phyloP scores from a whole-genome alignment of 2,113 vertebrate species.

The Opisthocomus hoazin region DNA sequence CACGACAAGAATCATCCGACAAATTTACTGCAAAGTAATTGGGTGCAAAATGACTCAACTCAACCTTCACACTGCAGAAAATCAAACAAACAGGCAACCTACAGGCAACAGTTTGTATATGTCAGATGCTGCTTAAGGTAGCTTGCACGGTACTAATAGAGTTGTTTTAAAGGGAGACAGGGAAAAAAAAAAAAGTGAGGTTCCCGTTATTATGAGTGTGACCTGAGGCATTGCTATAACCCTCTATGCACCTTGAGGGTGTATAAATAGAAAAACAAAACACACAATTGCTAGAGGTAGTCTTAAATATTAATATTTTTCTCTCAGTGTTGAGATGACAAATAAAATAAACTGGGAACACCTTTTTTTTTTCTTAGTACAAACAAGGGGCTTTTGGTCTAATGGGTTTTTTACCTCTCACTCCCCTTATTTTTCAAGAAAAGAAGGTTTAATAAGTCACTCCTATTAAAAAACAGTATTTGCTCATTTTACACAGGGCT shows the following conservation, averaged over 20 bases:
- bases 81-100: slow-evolving; percentile 75
- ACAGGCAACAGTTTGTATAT: slow-evolving; percentile 74
- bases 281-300: slow-evolving; percentile 1
- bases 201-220: not conserved
- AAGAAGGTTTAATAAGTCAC: not conserved
- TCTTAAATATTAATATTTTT: slow-evolving; percentile 68
- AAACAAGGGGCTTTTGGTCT: slow-evolving; percentile 11
- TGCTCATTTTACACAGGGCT: not conserved
- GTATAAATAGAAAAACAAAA: slow-evolving; percentile 31
- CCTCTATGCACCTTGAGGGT: slow-evolving; percentile 4
- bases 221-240: slow-evolving; percentile 36
- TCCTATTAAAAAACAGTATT: not conserved
- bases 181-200: not conserved
- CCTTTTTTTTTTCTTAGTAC: not conserved
- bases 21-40: slow-evolving; percentile 99
- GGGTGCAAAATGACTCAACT: slow-evolving; percentile 93
- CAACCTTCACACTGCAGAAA: slow-evolving; percentile 85
- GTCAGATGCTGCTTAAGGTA: slow-evolving; percentile 74
- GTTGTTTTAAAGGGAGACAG: slow-evolving; percentile 37
- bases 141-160: slow-evolving; percentile 72
- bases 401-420: slow-evolving; percentile 10
- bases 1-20: slow-evolving; percentile 97
- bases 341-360: slow-evolving; percentile 21
- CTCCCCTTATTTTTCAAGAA: not conserved
- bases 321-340: slow-evolving; percentile 50